Conservation (phyloP, 2,797 vertebrate genomes). For the Esox lucius region DNA sequence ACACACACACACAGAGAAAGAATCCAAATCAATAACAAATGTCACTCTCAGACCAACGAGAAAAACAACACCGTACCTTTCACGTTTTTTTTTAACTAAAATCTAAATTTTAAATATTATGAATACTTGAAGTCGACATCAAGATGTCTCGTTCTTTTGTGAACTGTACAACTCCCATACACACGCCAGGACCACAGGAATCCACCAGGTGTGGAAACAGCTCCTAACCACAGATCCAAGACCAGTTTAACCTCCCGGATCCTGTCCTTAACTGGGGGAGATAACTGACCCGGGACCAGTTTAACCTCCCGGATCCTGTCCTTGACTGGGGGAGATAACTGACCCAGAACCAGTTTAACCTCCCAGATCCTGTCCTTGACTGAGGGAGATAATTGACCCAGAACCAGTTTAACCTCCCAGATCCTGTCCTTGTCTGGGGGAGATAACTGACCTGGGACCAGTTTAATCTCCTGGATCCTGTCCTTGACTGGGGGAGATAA, state of each 20-base stretch:
- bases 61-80: slow-evolving; percentile 66
- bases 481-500: slow-evolving; percentile 27
- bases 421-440: slow-evolving; percentile 26
- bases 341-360: slow-evolving; percentile 28
- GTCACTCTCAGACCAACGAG: slow-evolving; percentile 66
- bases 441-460: slow-evolving; percentile 31
- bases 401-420: slow-evolving; percentile 20
- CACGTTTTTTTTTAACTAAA: slow-evolving; percentile 50
- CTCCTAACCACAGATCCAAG: slow-evolving; percentile 41
- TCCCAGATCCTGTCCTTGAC: slow-evolving; percentile 22
- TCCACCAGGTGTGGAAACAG: slow-evolving; percentile 50
- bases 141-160: slow-evolving; percentile 54
- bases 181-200: slow-evolving; percentile 31
- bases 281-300: slow-evolving; percentile 38
- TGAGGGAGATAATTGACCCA: slow-evolving; percentile 23
- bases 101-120: slow-evolving; percentile 63
- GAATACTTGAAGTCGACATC: slow-evolving; percentile 59
- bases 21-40: slow-evolving; percentile 38
- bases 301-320: slow-evolving; percentile 5
- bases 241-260: slow-evolving; percentile 13
- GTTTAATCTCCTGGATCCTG: slow-evolving; percentile 1
- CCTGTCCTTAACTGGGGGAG: slow-evolving; percentile 27
- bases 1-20: slow-evolving; percentile 4
- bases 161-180: slow-evolving; percentile 59
- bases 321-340: slow-evolving; percentile 28